These are phyloP conservation scores for Pteria penguin DNA, from an alignment of 2,888 invertebrate species.

Conservation along the genomic window DNA sequence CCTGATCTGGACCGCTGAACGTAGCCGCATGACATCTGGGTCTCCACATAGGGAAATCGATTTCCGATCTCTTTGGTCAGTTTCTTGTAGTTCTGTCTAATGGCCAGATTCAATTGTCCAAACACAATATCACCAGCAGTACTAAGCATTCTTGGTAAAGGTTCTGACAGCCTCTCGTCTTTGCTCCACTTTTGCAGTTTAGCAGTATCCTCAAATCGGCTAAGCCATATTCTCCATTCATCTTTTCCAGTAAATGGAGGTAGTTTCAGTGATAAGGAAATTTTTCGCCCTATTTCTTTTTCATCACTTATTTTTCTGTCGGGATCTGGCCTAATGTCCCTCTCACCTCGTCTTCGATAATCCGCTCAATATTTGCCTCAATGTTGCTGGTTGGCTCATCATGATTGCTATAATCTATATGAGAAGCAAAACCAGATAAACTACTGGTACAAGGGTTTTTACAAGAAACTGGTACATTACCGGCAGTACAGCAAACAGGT, in stretches of 20 bases:
- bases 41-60: conserved; percentile 27
- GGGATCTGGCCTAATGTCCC: not conserved
- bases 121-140: conserved; percentile 42
- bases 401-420: not conserved
- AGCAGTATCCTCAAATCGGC: conserved; percentile 17
- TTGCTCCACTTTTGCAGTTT: conserved; percentile 11
- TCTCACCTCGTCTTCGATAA: not conserved
- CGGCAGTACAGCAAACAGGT: not conserved
- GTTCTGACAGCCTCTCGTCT: conserved; percentile 27
- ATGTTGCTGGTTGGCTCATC: not conserved
- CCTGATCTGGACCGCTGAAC: conserved; percentile 22
- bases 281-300: not conserved
- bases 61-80: conserved; percentile 19
- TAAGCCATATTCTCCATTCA: conserved; percentile 25
- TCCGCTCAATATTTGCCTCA: not conserved
- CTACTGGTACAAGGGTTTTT: no score
- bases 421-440: not conserved
- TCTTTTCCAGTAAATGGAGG: conserved; percentile 29
- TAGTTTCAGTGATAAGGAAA: not conserved
- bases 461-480: not conserved
- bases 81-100: not conserved
- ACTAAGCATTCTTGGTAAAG: conserved; percentile 36
- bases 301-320: not conserved
- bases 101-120: conserved; percentile 19
- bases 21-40: conserved; percentile 17